Percentiles rank a stretch among this genome's conserved stretches.
Conservation (phyloP, 2,888 invertebrate genomes). For the Oligia latruncula region DNA sequence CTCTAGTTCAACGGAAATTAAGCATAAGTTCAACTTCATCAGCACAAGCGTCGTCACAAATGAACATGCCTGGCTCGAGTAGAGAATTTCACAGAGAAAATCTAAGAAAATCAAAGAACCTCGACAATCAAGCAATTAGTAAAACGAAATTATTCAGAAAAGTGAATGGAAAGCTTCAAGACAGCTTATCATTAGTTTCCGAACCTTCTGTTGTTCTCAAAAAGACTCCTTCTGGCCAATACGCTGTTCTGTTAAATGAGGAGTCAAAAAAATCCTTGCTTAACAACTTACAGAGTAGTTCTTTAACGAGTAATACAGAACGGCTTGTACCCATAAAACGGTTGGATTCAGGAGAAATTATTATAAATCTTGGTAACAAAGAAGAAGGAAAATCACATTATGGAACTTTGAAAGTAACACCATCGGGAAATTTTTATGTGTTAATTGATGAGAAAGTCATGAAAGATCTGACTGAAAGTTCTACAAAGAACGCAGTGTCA, state of each 20-base stretch:
- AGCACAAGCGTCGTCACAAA: slow-evolving; percentile 63
- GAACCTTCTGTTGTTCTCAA: slow-evolving; percentile 68
- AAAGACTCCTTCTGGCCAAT: slow-evolving; percentile 75
- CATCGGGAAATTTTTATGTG: slow-evolving; percentile 78
- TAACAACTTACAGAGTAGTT: slow-evolving; percentile 71
- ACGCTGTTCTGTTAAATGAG: slow-evolving; percentile 73
- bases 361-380: slow-evolving; percentile 69
- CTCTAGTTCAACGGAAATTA: slow-evolving; percentile 25
- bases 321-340: slow-evolving; percentile 71
- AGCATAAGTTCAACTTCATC: slow-evolving; percentile 48
- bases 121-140: slow-evolving; percentile 65
- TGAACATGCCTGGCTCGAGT: slow-evolving; percentile 63
- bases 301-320: slow-evolving; percentile 67
- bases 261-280: slow-evolving; percentile 75
- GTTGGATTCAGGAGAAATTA: slow-evolving; percentile 74
- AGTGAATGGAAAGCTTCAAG: slow-evolving; percentile 62
- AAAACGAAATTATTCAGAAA: slow-evolving; percentile 73
- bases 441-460: slow-evolving; percentile 69
- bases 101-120: slow-evolving; percentile 43
- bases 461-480: slow-evolving; percentile 57
- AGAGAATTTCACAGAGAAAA: slow-evolving; percentile 47
- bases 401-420: slow-evolving; percentile 76
- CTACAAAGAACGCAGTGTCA: slow-evolving; percentile 29
- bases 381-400: slow-evolving; percentile 60
- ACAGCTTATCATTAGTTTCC: slow-evolving; percentile 58